Evolutionary conservation across 2,797 vertebrate species (phyloP).

Genomic region (Muraenolepis orangiensis): DNA sequence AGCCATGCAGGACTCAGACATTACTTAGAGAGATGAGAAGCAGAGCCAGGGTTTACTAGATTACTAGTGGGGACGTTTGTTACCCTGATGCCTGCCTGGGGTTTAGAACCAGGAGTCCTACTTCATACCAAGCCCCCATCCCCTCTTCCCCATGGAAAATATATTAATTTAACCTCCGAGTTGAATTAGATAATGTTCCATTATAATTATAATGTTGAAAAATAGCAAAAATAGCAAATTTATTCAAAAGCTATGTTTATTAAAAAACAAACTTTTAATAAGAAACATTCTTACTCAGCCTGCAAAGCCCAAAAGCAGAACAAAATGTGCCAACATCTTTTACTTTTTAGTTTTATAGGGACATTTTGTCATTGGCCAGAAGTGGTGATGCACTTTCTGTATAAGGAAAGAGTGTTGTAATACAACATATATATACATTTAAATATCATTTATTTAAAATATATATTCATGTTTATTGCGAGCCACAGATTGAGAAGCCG

Average conservation of each 20-base stretch:
- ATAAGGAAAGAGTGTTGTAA: neutral
- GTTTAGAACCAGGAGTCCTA: neutral
- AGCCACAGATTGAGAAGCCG: neutral
- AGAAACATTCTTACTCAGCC: neutral
- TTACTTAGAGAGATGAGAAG: slow-evolving; percentile 22
- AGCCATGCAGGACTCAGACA: slow-evolving; percentile 1
- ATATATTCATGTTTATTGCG: neutral
- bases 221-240: neutral
- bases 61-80: slow-evolving; percentile 41
- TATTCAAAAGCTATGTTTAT: neutral
- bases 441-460: too few relatives aligned
- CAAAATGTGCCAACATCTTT: neutral
- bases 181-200: neutral
- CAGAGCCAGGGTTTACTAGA: slow-evolving; percentile 24
- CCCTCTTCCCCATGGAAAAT: neutral
- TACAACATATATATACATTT: neutral
- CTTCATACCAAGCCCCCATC: neutral
- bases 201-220: neutral
- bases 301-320: neutral
- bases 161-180: neutral
- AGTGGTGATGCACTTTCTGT: neutral
- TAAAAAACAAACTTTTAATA: neutral
- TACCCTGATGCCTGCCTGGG: slow-evolving; percentile 1
- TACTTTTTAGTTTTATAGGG: neutral
- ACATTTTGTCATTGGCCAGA: neutral